These are phyloP conservation scores for Flabesymbios commensalis DNA, from an alignment of 2,888 invertebrate species.

Conservation along the genomic window DNA sequence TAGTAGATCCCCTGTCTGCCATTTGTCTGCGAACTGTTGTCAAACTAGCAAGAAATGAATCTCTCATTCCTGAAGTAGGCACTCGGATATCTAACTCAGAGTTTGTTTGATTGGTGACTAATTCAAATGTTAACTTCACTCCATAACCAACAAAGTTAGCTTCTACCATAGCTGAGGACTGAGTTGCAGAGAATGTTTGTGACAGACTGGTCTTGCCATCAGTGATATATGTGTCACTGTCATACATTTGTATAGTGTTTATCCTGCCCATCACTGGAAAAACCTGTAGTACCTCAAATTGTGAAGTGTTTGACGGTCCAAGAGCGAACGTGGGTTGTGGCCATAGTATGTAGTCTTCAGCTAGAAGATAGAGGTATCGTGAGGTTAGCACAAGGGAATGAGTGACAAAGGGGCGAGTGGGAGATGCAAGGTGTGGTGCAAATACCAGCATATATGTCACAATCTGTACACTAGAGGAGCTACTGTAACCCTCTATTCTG, in stretches of 20 bases:
- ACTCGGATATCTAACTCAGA: conserved; percentile 29
- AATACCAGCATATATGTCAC: conserved; percentile 38
- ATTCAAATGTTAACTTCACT: conserved; percentile 26
- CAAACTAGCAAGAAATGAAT: conserved; percentile 27
- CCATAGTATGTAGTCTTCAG: conserved; percentile 45
- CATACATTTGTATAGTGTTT: conserved; percentile 46
- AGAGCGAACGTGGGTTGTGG: conserved; percentile 51
- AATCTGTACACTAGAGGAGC: conserved; percentile 16
- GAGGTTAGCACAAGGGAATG: conserved; percentile 45
- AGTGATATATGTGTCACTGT: conserved; percentile 22
- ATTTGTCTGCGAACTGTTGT: conserved; percentile 17
- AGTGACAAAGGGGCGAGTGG: conserved; percentile 11
- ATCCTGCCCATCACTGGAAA: conserved; percentile 49
- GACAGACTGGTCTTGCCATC: conserved; percentile 11
- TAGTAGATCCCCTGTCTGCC: conserved; percentile 4
- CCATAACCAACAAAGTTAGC: conserved; percentile 35
- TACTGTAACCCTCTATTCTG: conserved; percentile 12
- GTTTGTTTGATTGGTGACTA: too few species aligned
- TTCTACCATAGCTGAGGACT: not conserved
- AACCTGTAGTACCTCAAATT: conserved; percentile 45
- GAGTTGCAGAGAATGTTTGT: conserved; percentile 16
- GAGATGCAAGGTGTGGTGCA: conserved; percentile 3
- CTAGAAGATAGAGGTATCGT: conserved; percentile 47
- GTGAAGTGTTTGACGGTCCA: conserved; percentile 36
- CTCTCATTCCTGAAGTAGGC: conserved; percentile 29